These are phyloP conservation scores for Geococcyx californianus DNA, from an alignment of 2,113 vertebrate genomes.

Conservation along the genomic window DNA sequence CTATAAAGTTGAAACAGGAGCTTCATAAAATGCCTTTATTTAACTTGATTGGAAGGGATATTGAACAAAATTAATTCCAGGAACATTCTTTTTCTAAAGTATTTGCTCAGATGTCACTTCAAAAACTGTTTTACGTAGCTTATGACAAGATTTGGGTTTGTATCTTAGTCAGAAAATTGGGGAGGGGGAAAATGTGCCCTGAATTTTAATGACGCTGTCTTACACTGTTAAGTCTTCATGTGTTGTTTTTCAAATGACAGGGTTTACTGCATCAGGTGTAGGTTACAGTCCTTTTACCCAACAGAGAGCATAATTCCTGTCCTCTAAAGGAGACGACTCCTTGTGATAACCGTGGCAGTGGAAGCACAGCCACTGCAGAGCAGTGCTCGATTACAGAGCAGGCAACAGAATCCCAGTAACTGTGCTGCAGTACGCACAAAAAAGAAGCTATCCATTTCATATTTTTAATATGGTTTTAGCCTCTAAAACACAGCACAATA, in stretches of 20 bases:
- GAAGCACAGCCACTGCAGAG: not conserved
- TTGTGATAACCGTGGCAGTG: not conserved
- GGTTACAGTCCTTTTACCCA: not conserved
- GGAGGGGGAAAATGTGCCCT: not conserved
- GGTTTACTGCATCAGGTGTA: not conserved
- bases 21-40: conserved; percentile 47
- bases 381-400: not conserved
- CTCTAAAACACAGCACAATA: not conserved
- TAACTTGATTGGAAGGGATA: conserved; percentile 51
- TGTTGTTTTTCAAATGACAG: conserved; percentile 21
- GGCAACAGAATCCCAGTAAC: not conserved
- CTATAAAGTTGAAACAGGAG: conserved; percentile 36
- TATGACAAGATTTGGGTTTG: conserved; percentile 52
- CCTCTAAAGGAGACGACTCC: not conserved
- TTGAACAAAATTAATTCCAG: conserved; percentile 32
- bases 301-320: not conserved
- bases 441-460: not conserved
- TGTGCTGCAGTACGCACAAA: not conserved
- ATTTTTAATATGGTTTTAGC: not conserved
- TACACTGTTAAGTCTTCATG: not conserved
- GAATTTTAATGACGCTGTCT: conserved; percentile 54
- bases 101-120: conserved; percentile 22
- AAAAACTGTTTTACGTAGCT: conserved; percentile 28
- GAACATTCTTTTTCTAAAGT: conserved; percentile 36
- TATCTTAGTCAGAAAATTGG: conserved; percentile 33